phyloP scores from a whole-genome alignment of 1,140 invertebrate species.

The Leptinotarsa lineolata region DNA sequence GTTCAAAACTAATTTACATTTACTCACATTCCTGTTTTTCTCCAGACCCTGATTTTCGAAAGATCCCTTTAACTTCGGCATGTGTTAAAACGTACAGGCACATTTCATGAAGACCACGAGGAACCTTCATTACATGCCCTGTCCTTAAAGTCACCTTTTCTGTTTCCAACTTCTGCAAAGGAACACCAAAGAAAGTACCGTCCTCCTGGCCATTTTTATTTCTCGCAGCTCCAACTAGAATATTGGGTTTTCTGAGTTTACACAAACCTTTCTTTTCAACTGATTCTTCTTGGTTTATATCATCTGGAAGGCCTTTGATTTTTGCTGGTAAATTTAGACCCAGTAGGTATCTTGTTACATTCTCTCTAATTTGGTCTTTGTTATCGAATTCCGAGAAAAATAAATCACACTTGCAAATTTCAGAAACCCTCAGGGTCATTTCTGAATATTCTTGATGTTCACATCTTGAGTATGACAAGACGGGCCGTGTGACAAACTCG shows the following conservation, averaged over 20 bases:
- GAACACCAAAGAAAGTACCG: not conserved
- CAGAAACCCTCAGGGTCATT: conserved; percentile 73
- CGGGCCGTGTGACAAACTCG: too few relatives aligned
- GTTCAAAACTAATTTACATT: too few relatives aligned
- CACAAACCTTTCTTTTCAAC: not conserved
- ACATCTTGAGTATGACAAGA: not conserved
- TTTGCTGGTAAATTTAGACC: not conserved
- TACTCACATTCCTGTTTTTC: conserved; percentile 16
- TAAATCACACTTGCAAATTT: conserved; percentile 12
- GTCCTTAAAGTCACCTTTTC: conserved; percentile 16
- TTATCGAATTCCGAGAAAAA: not conserved
- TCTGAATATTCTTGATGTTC: conserved; percentile 60
- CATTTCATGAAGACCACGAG: conserved; percentile 13
- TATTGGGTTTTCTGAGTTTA: conserved; percentile 6
- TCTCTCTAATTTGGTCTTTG: conserved; percentile 8
- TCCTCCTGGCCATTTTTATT: not conserved
- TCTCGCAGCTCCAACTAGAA: not conserved
- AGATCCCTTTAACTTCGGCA: conserved; percentile 13
- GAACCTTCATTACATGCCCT: not conserved
- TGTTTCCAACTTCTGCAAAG: not conserved
- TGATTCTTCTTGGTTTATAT: not conserved
- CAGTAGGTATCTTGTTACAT: not conserved
- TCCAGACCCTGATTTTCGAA: conserved; percentile 6
- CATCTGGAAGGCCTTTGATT: not conserved
- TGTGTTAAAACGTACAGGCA: conserved; percentile 3